These are phyloP conservation scores for Drosophila miranda DNA, from an alignment of 1,140 invertebrate species.

Conservation along the genomic window DNA sequence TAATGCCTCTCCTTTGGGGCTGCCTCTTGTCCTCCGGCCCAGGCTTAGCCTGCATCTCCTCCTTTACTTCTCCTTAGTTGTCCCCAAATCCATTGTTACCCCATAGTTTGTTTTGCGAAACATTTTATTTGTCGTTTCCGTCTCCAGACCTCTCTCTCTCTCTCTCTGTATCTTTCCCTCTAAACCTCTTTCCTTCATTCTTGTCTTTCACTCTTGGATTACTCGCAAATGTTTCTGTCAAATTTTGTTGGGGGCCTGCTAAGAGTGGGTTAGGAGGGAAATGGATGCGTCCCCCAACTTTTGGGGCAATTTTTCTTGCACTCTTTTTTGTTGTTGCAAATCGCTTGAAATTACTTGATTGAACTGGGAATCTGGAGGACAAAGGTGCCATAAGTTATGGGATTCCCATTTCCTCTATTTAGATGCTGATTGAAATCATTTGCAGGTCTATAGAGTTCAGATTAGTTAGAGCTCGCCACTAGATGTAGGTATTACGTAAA, in stretches of 20 bases:
- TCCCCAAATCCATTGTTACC: slow-evolving; percentile 45
- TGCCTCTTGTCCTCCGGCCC: slow-evolving; percentile 6
- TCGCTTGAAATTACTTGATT: slow-evolving; percentile 43
- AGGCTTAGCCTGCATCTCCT: not conserved
- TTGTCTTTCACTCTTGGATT: slow-evolving; percentile 20
- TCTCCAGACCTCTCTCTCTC: not conserved
- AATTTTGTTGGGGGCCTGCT: slow-evolving; percentile 24
- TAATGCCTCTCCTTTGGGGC: slow-evolving; percentile 66
- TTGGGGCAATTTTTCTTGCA: slow-evolving; percentile 29
- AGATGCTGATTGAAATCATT: slow-evolving; percentile 15
- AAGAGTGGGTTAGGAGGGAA: slow-evolving; percentile 2
- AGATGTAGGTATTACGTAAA: no score
- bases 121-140: slow-evolving; percentile 45
- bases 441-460: slow-evolving; percentile 8
- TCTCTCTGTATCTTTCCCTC: not conserved
- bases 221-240: slow-evolving; percentile 51
- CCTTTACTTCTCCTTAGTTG: not conserved
- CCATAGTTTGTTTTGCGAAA: slow-evolving; percentile 50
- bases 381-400: slow-evolving; percentile 26
- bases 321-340: slow-evolving; percentile 6
- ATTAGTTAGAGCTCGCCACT: no score
- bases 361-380: slow-evolving; percentile 42
- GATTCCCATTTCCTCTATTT: not conserved
- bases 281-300: slow-evolving; percentile 19
- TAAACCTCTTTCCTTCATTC: no score